Conservation (phyloP, 2,888 invertebrate species). For the Muscina levida region DNA sequence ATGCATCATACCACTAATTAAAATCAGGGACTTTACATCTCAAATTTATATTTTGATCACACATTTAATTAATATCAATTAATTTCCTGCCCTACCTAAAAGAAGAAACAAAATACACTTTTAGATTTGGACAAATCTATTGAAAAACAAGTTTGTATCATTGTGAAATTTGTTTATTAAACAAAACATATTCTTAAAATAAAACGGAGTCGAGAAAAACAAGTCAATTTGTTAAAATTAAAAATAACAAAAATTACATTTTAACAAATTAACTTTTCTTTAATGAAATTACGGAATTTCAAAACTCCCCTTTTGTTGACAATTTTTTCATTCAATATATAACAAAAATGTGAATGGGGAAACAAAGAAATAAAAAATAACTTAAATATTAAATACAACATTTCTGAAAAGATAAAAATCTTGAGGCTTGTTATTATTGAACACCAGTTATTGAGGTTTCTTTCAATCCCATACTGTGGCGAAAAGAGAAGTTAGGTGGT, state of each 20-base stretch:
- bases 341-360: conserved; percentile 50
- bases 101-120: too few relatives aligned
- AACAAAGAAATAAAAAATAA: background rate
- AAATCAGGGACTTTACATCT: too few relatives aligned
- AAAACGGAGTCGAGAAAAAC: background rate
- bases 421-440: conserved; percentile 5
- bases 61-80: too few relatives aligned
- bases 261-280: conserved; percentile 46
- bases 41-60: too few relatives aligned
- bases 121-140: background rate
- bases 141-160: background rate
- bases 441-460: background rate
- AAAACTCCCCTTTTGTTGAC: background rate
- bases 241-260: conserved; percentile 14
- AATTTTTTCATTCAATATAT: conserved; percentile 39
- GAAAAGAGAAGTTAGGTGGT: background rate
- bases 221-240: conserved; percentile 43
- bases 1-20: too few relatives aligned
- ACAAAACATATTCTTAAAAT: conserved; percentile 37
- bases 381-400: background rate
- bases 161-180: conserved; percentile 27
- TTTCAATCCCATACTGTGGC: conserved; percentile 2
- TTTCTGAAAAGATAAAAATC: background rate
- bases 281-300: conserved; percentile 23
- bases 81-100: too few relatives aligned